A percentile compares a stretch with the other conserved stretches of the same genome.
phyloP scores from a whole-genome alignment of 1,140 invertebrate species.

The Oppia nitens region DNA sequence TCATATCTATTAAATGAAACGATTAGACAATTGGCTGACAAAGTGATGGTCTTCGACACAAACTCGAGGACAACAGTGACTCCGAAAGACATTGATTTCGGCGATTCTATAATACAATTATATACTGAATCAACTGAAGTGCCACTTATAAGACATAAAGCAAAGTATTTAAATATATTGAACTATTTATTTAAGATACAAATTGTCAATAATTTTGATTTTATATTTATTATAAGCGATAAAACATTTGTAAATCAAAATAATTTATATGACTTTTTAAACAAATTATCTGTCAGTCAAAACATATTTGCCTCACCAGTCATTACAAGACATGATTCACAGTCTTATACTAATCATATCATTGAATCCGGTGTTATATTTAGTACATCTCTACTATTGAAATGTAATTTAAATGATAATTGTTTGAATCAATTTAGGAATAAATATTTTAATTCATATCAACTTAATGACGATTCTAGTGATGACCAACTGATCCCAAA shows the following conservation, averaged over 20 bases:
- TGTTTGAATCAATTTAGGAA: neutral
- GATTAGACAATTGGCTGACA: constrained; percentile 53
- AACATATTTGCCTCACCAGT: constrained; percentile 35
- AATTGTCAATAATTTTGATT: constrained; percentile 71
- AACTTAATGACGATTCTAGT: neutral
- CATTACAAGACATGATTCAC: neutral
- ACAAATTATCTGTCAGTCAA: constrained; percentile 57
- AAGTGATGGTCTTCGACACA: constrained; percentile 46
- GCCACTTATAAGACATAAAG: constrained; percentile 25
- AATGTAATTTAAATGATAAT: constrained; percentile 17
- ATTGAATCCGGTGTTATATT: constrained; percentile 49
- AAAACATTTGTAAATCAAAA: constrained; percentile 56
- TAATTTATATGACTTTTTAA: constrained; percentile 45
- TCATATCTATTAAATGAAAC: constrained; percentile 63
- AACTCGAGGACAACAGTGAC: constrained; percentile 44
- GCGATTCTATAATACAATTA: constrained; percentile 24
- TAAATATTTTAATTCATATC: neutral
- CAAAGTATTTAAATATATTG: constrained; percentile 41
- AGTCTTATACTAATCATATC: constrained; percentile 1
- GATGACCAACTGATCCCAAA: neutral
- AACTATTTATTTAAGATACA: constrained; percentile 69
- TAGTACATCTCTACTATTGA: constrained; percentile 29
- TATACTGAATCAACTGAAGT: constrained; percentile 27
- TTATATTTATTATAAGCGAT: constrained; percentile 69
- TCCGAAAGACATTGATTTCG: neutral